Evolutionary conservation across 2,888 invertebrate genomes (phyloP), one percentile per base, ranked within the genome.

Genomic region (Campaea margaritaria): DNA sequence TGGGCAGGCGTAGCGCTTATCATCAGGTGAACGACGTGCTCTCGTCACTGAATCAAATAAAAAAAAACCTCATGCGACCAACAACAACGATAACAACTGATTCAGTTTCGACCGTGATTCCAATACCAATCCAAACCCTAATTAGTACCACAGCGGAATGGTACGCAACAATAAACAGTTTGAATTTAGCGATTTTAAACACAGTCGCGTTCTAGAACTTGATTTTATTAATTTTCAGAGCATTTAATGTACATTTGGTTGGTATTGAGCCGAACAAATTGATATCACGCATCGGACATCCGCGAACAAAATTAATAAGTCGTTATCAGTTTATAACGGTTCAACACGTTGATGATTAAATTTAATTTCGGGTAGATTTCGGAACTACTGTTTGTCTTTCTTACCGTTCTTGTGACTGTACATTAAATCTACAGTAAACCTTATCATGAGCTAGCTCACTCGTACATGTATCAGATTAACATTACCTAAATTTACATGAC

Each of bases 141-240:
- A 34, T 11, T 11, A 11, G 3, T 3, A 11, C 3, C 34, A 3
- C 34, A n/a, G 34, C 3, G 34, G 34, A 11, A 11, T 3, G 21
- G 9, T 11, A 34, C 34, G 8, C 4, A 4, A n/a, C 38, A 38
- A 38, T n/a, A n/a, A 38, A 38, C n/a, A 36, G n/a, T 27, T 13
- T 31, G 10, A 36, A 56, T 48, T 48, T 49, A 56, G 36, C 14
- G 49, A 48, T 43, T 36, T 36, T 12, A 34, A 38, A 44, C 21
- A 49, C 48, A n/a, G n/a, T n/a, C n/a, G 38, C n/a, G 34, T 36
- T 21, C n/a, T 39, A 43, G 11, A 10, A 1, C 7, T 4, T 14
- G 15, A 57, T 50, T 55, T 43, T 55, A 51, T 46, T 39, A 39
- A 58, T 31, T 58, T 58, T 47, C n/a, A 50, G 47, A 43, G 27